phyloP scores from a whole-genome alignment of 2,113 vertebrate genomes.

The Crypturellus undulatus region DNA sequence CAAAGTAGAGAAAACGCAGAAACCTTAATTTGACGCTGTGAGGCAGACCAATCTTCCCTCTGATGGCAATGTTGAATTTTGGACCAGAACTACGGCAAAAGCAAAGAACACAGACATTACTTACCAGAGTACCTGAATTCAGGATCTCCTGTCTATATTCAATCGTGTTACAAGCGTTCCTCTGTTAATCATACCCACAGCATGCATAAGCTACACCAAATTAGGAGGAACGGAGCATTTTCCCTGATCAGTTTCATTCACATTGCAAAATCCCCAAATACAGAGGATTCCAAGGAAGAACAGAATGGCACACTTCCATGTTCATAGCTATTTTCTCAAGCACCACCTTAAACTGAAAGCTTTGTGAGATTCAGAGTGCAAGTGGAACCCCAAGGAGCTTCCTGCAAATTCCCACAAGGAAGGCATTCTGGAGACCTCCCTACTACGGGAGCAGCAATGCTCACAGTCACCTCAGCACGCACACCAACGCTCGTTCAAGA shows the following conservation, averaged over 20 bases:
- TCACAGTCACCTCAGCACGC: background rate
- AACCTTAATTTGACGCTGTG: conserved; percentile 94
- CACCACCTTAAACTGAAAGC: background rate
- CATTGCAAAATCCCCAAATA: background rate
- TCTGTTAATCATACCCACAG: background rate
- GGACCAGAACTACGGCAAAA: conserved; percentile 87
- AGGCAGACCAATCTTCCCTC: conserved; percentile 92
- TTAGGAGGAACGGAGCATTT: background rate
- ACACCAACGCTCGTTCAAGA: background rate
- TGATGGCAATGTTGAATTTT: conserved; percentile 92
- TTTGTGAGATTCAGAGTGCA: background rate
- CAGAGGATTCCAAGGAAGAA: background rate
- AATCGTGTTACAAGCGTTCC: background rate
- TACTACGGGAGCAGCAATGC: background rate
- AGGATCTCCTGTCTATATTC: background rate
- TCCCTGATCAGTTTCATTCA: background rate
- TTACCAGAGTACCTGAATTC: background rate
- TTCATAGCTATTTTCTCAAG: background rate
- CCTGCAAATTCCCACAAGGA: background rate
- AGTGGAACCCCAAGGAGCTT: background rate
- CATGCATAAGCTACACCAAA: background rate
- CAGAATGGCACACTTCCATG: background rate
- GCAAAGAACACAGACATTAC: conserved; percentile 67
- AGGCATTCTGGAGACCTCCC: background rate
- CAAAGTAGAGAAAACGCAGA: conserved; percentile 64